Conservation (phyloP, 1,140 invertebrate species). For the Ceratosolen solmsi region DNA sequence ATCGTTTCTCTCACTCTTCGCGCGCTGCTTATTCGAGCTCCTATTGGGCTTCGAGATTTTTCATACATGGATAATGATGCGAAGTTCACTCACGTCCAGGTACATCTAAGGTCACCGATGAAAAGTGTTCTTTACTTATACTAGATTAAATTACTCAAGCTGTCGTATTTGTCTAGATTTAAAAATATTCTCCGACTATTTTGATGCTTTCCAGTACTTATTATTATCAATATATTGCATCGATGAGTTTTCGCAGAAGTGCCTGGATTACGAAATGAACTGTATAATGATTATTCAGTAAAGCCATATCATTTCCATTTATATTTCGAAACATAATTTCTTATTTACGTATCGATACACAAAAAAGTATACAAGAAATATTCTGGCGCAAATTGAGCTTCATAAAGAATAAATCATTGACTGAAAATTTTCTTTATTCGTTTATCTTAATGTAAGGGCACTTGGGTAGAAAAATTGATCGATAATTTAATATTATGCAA, state of each 20-base stretch:
- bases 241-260: not conserved
- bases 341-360: not conserved
- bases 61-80: too few relatives aligned
- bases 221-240: not conserved
- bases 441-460: too few relatives aligned
- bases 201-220: not conserved
- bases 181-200: not conserved
- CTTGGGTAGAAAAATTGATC: too few relatives aligned
- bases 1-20: not conserved
- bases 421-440: too few relatives aligned
- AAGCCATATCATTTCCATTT: not conserved
- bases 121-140: not conserved
- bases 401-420: too few relatives aligned
- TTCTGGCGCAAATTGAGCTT: not conserved
- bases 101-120: not conserved
- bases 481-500: too few relatives aligned
- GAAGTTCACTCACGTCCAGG: too few relatives aligned
- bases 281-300: not conserved
- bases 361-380: not conserved
- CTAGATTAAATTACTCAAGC: not conserved
- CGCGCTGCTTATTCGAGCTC: too few relatives aligned
- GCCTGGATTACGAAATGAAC: not conserved
- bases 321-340: not conserved
- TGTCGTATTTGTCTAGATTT: not conserved
- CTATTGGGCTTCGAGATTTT: too few relatives aligned